A percentile compares a stretch with the other conserved stretches of the same genome.
Evolutionary conservation across 1,140 invertebrate species (phyloP).

Genomic region (Kradibia gibbosae): DNA sequence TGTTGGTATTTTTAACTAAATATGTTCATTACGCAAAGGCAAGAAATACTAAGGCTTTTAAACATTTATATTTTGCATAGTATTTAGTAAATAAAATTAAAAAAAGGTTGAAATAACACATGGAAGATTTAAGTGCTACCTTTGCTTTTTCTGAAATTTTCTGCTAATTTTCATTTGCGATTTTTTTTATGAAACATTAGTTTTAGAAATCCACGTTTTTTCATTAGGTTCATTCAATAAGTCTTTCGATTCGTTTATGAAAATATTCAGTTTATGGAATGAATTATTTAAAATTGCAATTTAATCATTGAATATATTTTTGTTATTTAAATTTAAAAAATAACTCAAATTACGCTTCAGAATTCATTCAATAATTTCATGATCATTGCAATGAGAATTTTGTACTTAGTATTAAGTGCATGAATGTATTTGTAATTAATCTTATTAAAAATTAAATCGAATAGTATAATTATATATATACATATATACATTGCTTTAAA

Average conservation of each 20-base stretch:
- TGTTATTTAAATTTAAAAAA: not conserved
- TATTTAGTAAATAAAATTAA: slow-evolving; percentile 20
- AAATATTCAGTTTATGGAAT: not conserved
- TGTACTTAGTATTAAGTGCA: not conserved
- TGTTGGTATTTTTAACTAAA: not conserved
- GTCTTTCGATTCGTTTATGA: not conserved
- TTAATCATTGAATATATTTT: not conserved
- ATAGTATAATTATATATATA: no score
- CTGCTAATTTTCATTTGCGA: not conserved
- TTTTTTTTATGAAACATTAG: slow-evolving; percentile 6
- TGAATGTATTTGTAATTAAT: no score
- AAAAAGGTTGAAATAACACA: slow-evolving; percentile 1
- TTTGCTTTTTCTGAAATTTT: not conserved
- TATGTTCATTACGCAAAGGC: not conserved
- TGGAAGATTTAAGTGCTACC: not conserved
- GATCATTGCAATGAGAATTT: not conserved
- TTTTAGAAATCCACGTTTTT: not conserved
- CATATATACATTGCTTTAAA: no score
- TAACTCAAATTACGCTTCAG: no score
- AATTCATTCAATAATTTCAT: no score
- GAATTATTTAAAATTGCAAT: not conserved
- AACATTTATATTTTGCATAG: not conserved
- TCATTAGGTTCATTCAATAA: not conserved
- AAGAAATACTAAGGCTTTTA: not conserved
- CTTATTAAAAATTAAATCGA: no score